Conservation (phyloP, 1,140 invertebrate genomes). For the Trichogramma pretiosum region DNA sequence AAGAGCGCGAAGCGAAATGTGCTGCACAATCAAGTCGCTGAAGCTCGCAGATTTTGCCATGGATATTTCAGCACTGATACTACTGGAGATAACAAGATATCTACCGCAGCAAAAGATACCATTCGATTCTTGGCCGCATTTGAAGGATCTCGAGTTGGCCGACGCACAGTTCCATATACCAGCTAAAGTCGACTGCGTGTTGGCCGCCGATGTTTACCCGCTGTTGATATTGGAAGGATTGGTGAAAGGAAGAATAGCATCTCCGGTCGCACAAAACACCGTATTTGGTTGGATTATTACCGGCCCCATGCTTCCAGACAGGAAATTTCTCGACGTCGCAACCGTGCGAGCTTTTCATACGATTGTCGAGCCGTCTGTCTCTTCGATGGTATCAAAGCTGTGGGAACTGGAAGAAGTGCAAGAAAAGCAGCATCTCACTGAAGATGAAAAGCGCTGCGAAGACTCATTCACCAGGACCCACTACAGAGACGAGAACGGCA, state of each 20-base stretch:
- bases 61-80: background rate
- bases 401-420: too few species aligned
- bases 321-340: too few species aligned
- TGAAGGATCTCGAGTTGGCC: conserved; percentile 9
- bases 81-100: background rate
- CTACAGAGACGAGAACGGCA: too few species aligned
- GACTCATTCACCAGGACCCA: too few species aligned
- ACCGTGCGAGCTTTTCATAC: too few species aligned
- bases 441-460: too few species aligned
- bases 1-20: background rate
- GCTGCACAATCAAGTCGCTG: background rate
- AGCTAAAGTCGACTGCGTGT: conserved; percentile 5
- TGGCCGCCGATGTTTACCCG: conserved; percentile 12
- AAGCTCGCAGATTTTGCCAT: background rate
- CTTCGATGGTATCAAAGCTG: too few species aligned
- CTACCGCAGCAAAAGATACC: background rate
- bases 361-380: too few species aligned
- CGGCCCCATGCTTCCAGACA: too few species aligned
- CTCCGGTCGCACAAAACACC: conserved; percentile 14
- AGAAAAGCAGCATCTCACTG: too few species aligned
- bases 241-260: background rate
- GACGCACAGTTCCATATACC: conserved; percentile 1
- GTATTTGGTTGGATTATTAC: conserved; percentile 20
- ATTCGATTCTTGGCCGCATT: background rate
- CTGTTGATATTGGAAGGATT: conserved; percentile 6